Evolutionary conservation across 2,797 vertebrate species (phyloP).

Genomic region (Cossypha polioptera): DNA sequence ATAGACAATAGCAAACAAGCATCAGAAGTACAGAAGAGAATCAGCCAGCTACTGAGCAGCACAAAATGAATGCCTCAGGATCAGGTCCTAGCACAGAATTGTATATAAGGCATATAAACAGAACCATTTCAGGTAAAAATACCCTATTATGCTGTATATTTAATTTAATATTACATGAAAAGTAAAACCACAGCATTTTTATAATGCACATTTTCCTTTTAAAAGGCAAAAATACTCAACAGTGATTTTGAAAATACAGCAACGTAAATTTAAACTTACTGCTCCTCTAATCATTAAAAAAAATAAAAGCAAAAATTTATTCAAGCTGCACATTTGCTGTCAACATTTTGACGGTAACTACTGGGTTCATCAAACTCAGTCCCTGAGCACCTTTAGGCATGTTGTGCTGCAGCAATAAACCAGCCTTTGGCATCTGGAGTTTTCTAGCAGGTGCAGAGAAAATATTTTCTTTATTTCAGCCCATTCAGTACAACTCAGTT

Average conservation of each 20-base stretch:
- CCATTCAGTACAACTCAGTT: not conserved
- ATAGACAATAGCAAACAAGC: not conserved
- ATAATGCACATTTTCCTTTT: not conserved
- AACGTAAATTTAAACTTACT: not conserved
- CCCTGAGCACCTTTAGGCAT: not conserved
- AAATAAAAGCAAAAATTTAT: not conserved
- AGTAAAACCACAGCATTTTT: not conserved
- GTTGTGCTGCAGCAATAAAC: not conserved
- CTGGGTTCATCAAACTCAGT: not conserved
- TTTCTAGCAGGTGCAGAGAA: constrained; percentile 7
- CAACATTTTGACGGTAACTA: not conserved
- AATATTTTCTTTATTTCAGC: constrained; percentile 13
- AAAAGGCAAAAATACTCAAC: not conserved
- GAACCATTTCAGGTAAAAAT: not conserved
- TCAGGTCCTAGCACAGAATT: not conserved
- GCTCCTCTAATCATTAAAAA: not conserved
- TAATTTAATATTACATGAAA: not conserved
- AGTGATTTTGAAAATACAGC: not conserved
- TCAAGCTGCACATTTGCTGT: not conserved
- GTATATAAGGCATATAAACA: not conserved
- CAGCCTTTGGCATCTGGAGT: not conserved
- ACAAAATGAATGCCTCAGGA: not conserved
- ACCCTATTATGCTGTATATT: not conserved
- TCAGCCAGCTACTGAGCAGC: not conserved
- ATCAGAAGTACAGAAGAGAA: not conserved